Conservation (phyloP, 2,888 invertebrate species). For the Ormyrus labotus region DNA sequence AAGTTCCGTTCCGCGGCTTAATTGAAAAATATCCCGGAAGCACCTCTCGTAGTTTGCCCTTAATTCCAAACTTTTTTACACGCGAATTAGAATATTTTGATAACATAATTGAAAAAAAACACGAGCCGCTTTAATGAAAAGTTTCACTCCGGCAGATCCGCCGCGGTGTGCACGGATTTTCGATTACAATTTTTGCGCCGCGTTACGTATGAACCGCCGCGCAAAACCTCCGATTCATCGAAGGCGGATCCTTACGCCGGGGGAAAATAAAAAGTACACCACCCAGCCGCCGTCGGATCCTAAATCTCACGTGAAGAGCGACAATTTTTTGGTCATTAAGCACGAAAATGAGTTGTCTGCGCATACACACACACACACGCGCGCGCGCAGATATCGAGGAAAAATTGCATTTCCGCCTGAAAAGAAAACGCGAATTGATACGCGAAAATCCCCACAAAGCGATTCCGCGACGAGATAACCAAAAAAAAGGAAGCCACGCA, state of each 20-base stretch:
- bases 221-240: slow-evolving; percentile 8
- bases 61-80: too few relatives aligned
- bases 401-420: slow-evolving; percentile 47
- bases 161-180: too few relatives aligned
- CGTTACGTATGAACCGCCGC: not conserved
- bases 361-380: not conserved
- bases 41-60: too few relatives aligned
- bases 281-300: not conserved
- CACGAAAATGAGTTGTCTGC: slow-evolving; percentile 50
- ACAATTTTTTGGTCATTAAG: slow-evolving; percentile 55
- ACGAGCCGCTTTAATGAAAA: too few relatives aligned
- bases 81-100: too few relatives aligned
- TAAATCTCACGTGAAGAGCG: not conserved
- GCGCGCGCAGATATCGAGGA: slow-evolving; percentile 5
- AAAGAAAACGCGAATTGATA: slow-evolving; percentile 65
- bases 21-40: too few relatives aligned
- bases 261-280: slow-evolving; percentile 8
- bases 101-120: too few relatives aligned
- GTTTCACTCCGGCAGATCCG: too few relatives aligned
- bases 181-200: too few relatives aligned
- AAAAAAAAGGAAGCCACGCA: slow-evolving; percentile 50
- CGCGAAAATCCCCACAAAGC: slow-evolving; percentile 72
- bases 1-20: too few relatives aligned
- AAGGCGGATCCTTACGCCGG: slow-evolving; percentile 1
- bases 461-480: slow-evolving; percentile 71